Evolutionary conservation across 1,140 invertebrate genomes (phyloP).

Genomic region (Heliothis subflexa): DNA sequence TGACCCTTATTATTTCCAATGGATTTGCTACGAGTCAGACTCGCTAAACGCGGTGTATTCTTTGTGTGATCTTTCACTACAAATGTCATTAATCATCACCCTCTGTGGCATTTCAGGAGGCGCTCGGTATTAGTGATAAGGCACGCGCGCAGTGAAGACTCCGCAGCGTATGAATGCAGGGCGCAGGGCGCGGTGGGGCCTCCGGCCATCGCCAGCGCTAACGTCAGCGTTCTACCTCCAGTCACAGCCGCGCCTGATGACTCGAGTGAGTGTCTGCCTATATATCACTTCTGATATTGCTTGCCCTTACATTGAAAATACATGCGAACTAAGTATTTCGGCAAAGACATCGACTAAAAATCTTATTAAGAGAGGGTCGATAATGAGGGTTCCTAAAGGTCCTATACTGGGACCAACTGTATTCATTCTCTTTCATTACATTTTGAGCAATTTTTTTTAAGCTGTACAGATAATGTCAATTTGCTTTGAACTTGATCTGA

Average conservation of each 20-base stretch:
- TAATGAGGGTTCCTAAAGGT: not conserved
- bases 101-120: constrained; percentile 87
- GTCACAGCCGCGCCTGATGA: constrained; percentile 83
- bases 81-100: not conserved
- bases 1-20: too few relatives aligned
- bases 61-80: not conserved
- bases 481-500: not conserved
- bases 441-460: not conserved
- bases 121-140: constrained; percentile 92
- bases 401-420: not conserved
- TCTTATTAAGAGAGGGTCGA: not conserved
- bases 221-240: constrained; percentile 88
- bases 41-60: not conserved
- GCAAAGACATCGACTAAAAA: not conserved
- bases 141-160: constrained; percentile 89
- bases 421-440: not conserved
- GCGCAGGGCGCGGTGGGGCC: constrained; percentile 87
- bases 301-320: not conserved
- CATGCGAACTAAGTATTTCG: not conserved
- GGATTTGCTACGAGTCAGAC: too few relatives aligned
- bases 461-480: not conserved
- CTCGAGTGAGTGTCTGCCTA: constrained; percentile 81
- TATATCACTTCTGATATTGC: not conserved
- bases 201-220: constrained; percentile 86
- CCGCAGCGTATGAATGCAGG: constrained; percentile 91